Percentiles rank a stretch among this genome's conserved stretches.
phyloP scores from a whole-genome alignment of 2,113 vertebrate genomes.

The Etia nguti region DNA sequence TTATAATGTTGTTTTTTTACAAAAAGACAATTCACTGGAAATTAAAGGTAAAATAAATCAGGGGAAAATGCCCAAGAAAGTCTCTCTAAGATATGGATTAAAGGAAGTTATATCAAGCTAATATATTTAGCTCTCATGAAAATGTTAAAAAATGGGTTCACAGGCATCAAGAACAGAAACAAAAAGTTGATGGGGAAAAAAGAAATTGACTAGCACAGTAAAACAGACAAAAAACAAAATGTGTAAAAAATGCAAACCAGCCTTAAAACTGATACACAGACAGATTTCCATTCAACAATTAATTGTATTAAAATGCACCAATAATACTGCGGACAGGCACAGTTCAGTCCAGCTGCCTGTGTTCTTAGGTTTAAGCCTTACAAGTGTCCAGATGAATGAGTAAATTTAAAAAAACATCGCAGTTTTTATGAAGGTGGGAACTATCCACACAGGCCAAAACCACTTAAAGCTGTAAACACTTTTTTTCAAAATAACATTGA shows the following conservation, averaged over 20 bases:
- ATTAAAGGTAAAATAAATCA: too few species aligned
- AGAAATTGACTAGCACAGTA: not conserved
- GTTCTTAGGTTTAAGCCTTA: not conserved
- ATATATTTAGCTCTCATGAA: too few species aligned
- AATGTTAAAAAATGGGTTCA: too few species aligned
- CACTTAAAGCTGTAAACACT: not conserved
- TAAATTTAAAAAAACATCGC: not conserved
- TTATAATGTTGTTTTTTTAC: not conserved
- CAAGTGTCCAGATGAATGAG: not conserved
- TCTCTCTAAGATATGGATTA: too few species aligned
- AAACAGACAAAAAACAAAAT: not conserved
- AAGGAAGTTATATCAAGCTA: too few species aligned
- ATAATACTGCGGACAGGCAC: accelerated
- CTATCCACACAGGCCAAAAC: not conserved
- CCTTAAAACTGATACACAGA: not conserved
- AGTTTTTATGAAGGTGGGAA: not conserved
- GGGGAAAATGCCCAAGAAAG: too few species aligned
- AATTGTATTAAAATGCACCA: not conserved
- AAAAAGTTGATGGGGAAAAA: not conserved
- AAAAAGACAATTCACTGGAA: too few species aligned
- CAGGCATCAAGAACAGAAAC: not conserved
- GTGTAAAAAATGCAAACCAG: not conserved
- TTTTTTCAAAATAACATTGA: not conserved
- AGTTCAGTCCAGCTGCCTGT: not conserved
- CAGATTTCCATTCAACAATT: not conserved